A percentile compares a stretch with the other conserved stretches of the same genome.
These are phyloP conservation scores for Erebia ligea DNA, from an alignment of 2,888 invertebrate genomes.

Conservation along the genomic window DNA sequence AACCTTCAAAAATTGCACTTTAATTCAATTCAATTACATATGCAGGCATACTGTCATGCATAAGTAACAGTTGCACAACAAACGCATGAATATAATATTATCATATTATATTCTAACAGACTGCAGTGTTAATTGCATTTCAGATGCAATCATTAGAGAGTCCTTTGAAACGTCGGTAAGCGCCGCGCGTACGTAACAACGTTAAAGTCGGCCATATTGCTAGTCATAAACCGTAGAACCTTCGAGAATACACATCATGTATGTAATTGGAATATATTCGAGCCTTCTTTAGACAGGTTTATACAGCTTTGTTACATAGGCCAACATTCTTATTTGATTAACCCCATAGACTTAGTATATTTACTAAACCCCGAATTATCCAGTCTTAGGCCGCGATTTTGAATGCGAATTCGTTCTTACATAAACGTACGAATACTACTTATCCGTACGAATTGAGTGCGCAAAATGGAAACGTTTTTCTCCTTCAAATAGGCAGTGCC, in stretches of 20 bases:
- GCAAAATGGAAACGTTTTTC: no score
- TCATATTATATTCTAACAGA: conserved; percentile 27
- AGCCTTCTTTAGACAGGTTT: neutral
- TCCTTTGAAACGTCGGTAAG: conserved; percentile 46
- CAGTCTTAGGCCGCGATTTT: no score
- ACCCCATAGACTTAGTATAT: no score
- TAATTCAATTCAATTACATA: no score
- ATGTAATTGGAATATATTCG: conserved; percentile 24
- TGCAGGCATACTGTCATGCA: neutral
- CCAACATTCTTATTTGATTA: neutral
- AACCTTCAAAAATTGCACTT: no score
- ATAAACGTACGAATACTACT: no score
- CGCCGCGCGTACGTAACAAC: conserved; percentile 44
- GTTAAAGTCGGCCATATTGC: conserved; percentile 45
- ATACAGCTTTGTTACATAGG: neutral
- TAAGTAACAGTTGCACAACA: conserved; percentile 17
- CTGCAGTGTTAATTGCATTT: conserved; percentile 45
- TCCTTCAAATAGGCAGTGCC: no score
- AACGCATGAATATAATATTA: conserved; percentile 26
- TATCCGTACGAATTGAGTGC: no score
- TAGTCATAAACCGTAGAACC: conserved; percentile 39
- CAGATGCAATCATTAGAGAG: conserved; percentile 46
- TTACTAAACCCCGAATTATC: no score
- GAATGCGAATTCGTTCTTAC: no score
- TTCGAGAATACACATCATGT: conserved; percentile 37